A percentile compares a stretch with the other conserved stretches of the same genome.
These are phyloP conservation scores for Chelonoidis abingdonii DNA, from an alignment of 2,113 vertebrate species.

Conservation along the genomic window DNA sequence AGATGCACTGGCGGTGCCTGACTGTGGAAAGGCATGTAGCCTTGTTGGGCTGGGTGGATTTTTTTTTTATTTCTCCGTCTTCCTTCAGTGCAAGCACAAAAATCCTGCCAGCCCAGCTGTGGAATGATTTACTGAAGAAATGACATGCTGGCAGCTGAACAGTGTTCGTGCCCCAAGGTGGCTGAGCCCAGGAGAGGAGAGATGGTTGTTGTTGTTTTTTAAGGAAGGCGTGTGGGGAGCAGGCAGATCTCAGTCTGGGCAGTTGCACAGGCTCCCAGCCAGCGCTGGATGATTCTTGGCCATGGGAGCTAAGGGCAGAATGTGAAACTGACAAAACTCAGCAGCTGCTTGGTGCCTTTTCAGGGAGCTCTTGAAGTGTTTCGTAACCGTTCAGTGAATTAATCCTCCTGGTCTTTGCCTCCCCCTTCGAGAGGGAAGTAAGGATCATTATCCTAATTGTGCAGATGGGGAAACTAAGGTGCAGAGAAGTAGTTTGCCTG, in stretches of 20 bases:
- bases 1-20: not conserved
- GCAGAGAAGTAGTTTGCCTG: not conserved
- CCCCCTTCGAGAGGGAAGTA: not conserved
- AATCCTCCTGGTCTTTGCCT: not conserved
- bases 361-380: not conserved
- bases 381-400: not conserved
- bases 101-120: not conserved
- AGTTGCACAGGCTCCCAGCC: too few relatives aligned
- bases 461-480: not conserved
- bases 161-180: accelerated
- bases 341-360: not conserved
- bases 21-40: not conserved
- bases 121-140: not conserved
- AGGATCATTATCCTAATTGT: not conserved
- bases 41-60: not conserved
- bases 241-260: not conserved
- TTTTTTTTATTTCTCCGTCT: not conserved
- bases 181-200: not conserved
- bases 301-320: not conserved
- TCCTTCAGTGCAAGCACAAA: not conserved
- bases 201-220: not conserved
- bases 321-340: not conserved
- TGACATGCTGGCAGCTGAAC: accelerated
- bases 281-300: not conserved
- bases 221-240: not conserved